Percentiles rank a stretch among this genome's conserved stretches.
phyloP scores from a whole-genome alignment of 2,113 vertebrate genomes.

The Micronycteris hirsuta region DNA sequence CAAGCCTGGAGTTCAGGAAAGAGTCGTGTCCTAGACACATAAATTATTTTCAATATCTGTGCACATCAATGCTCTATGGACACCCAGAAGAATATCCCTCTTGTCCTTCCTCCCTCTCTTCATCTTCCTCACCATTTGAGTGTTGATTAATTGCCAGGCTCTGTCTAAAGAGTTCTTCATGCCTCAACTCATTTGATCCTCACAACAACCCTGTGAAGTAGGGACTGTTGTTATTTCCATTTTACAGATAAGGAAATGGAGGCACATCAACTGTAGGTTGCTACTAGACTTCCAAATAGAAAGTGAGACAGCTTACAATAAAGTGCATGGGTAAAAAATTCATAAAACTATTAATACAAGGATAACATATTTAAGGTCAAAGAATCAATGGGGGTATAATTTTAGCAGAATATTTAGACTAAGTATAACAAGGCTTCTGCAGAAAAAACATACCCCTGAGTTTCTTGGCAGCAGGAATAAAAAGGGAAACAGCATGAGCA shows the following conservation, averaged over 20 bases:
- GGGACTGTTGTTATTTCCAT: too few relatives aligned
- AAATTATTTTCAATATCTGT: not conserved
- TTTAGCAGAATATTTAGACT: constrained; percentile 10
- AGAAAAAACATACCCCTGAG: not conserved
- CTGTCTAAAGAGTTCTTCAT: not conserved
- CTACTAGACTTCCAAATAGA: not conserved
- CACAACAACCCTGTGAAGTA: not conserved
- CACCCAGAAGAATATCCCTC: not conserved
- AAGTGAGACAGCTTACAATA: not conserved
- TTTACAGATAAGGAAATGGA: not conserved
- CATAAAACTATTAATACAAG: not conserved
- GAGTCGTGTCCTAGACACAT: not conserved
- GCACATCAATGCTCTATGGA: not conserved
- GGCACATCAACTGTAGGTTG: not conserved
- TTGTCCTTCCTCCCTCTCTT: not conserved
- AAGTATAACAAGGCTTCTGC: constrained; percentile 10
- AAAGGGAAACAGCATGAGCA: constrained; percentile 19
- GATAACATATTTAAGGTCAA: not conserved
- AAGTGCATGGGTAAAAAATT: not conserved
- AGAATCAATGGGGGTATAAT: not conserved
- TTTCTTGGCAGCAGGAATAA: constrained; percentile 21
- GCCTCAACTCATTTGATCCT: not conserved
- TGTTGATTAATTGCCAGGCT: not conserved
- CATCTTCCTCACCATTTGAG: not conserved
- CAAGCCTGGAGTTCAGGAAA: not conserved